phyloP scores from a whole-genome alignment of 2,888 invertebrate genomes.

The Volucella zonaria region DNA sequence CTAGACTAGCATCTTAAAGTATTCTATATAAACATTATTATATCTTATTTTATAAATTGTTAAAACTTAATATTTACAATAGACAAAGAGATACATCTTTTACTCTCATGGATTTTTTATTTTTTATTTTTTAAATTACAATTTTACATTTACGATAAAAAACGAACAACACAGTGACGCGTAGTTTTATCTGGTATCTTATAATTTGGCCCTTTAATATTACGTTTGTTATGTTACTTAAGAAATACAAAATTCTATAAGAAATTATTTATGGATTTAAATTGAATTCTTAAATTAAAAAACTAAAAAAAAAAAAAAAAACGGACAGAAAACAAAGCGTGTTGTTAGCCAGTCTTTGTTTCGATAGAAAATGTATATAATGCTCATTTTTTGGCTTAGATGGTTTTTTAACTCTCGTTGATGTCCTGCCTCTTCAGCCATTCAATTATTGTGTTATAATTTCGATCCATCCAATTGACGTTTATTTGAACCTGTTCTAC shows the following conservation, averaged over 20 bases:
- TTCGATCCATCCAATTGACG: conserved; percentile 91
- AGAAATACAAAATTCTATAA: conserved; percentile 16
- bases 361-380: conserved; percentile 19
- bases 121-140: conserved; percentile 37
- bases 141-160: conserved; percentile 43
- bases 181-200: conserved; percentile 39
- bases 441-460: conserved; percentile 88
- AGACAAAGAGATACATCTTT: conserved; percentile 32
- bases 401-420: conserved; percentile 53
- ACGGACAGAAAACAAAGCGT: conserved; percentile 55
- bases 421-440: conserved; percentile 85
- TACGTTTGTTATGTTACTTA: conserved; percentile 6
- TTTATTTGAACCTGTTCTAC: conserved; percentile 91
- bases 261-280: conserved; percentile 30
- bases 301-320: conserved; percentile 13
- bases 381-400: background rate
- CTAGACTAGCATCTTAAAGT: conserved; percentile 46
- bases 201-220: conserved; percentile 45
- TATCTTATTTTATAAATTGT: conserved; percentile 41
- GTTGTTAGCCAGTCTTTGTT: conserved; percentile 68
- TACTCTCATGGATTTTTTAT: background rate
- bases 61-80: conserved; percentile 64
- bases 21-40: conserved; percentile 43
- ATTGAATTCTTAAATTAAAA: conserved; percentile 3
- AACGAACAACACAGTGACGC: conserved; percentile 38